These are phyloP conservation scores for Mormoops blainvillei DNA, from an alignment of 2,113 vertebrate genomes.

Conservation along the genomic window DNA sequence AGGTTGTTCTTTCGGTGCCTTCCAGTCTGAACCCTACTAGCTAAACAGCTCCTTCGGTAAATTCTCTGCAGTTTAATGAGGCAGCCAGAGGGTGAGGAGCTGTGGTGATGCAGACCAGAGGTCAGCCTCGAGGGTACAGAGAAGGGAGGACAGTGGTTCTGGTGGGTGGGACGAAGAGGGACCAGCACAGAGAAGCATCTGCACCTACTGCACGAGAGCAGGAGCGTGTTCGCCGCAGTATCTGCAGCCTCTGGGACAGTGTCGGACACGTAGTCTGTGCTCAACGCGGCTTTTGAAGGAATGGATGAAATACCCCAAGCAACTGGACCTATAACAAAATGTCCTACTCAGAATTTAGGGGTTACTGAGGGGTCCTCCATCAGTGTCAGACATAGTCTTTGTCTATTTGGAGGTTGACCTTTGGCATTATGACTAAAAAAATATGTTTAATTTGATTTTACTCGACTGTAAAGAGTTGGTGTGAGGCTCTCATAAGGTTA, in stretches of 20 bases:
- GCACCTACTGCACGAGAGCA: neutral
- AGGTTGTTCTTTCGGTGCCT: neutral
- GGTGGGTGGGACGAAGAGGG: neutral
- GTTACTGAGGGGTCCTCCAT: neutral
- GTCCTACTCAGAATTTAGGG: neutral
- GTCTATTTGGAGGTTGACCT: neutral
- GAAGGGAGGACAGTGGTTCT: neutral
- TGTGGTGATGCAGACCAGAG: neutral
- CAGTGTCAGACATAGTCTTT: neutral
- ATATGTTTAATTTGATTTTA: neutral
- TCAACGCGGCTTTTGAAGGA: neutral
- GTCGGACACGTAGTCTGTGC: neutral
- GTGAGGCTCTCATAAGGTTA: neutral
- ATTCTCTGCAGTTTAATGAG: neutral
- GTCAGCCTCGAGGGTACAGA: neutral
- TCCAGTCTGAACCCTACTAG: neutral
- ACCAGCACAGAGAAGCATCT: neutral
- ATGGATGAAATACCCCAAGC: neutral
- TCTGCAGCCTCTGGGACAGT: neutral
- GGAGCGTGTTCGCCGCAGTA: neutral
- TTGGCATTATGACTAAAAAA: neutral
- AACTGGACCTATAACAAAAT: neutral
- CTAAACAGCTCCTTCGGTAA: neutral
- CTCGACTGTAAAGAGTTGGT: neutral
- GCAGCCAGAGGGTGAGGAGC: neutral